Percentiles rank a stretch among this genome's conserved stretches.
These are phyloP conservation scores for Dioctria linearis DNA, from an alignment of 2,888 invertebrate genomes.

Conservation along the genomic window DNA sequence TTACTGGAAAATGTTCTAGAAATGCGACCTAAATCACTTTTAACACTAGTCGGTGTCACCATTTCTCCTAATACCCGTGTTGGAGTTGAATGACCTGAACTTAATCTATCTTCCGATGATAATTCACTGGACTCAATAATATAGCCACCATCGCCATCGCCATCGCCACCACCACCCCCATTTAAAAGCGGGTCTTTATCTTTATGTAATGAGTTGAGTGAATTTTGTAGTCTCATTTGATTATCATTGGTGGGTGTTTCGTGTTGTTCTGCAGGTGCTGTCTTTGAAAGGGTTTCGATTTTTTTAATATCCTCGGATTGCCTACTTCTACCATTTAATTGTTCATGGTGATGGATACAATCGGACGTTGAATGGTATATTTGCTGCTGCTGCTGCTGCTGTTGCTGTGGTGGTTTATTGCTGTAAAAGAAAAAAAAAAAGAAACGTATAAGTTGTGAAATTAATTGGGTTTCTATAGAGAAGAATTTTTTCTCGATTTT, in stretches of 20 bases:
- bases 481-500: constrained; percentile 4
- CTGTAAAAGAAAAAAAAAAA: constrained; percentile 52
- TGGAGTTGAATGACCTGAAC: constrained; percentile 57
- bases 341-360: constrained; percentile 11
- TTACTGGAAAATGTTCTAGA: constrained; percentile 32
- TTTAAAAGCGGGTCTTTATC: neutral
- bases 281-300: constrained; percentile 35
- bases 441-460: neutral
- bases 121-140: constrained; percentile 45
- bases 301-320: constrained; percentile 15
- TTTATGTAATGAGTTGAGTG: neutral
- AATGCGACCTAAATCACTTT: neutral
- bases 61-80: constrained; percentile 50
- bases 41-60: constrained; percentile 17
- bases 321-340: neutral
- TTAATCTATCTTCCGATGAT: constrained; percentile 55
- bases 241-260: constrained; percentile 14
- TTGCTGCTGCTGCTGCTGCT: constrained; percentile 12
- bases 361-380: neutral
- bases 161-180: neutral
- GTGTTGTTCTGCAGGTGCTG: neutral
- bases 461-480: neutral
- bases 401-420: constrained; percentile 56
- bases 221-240: constrained; percentile 24
- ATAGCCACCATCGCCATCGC: constrained; percentile 2